Base-by-base conservation (phyloP, 1,140 invertebrate species). In the Nylanderia fulva region DNA sequence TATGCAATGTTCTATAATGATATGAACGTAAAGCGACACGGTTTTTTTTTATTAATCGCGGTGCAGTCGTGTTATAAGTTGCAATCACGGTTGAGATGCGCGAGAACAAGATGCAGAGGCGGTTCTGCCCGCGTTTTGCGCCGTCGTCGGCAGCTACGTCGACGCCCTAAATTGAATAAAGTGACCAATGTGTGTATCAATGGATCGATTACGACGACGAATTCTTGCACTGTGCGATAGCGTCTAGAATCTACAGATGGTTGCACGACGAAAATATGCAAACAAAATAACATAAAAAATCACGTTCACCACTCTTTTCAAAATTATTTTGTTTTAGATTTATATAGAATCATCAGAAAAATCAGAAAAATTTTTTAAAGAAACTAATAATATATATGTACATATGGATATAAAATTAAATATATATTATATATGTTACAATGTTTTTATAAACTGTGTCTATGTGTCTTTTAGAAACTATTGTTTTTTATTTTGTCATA, bases 121-220 rank as follows among this genome's bases (percentile, higher is more conserved):
- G 24, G 39, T 36, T 82, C 24, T 58, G 52, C 36, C 2, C 8
- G 80, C 56, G 42, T 29, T 39, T 61, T 61, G 56, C 42, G 56
- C 42, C 42, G 56, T 39, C 27, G 21, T 64, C 58, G 42, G 39
- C 9, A 52, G 42, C 15, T 15, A 36, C 71, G 80, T 76, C 58
- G 71, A 58, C 39, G 71, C 58, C 39, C 11, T 52, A 76, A 76
- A 84, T 84, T 39, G 29, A 64, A 36, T 42, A 54, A 75, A 76
- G 39, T 29, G 52, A 29, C 13, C n/a, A n/a, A n/a, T n/a, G n/a
- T n/a, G 29, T 36, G 56, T 15, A 39, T 75, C 13, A 84, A 48
- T 66, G n/a, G 4, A 5, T 2, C 1, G 18, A 24, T 56, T 56
- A 7, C n/a, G 24, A 24, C 18, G 48, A 56, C 9, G 15, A 58